phyloP scores from a whole-genome alignment of 2,888 invertebrate genomes.

The Platycheirus rosarum region DNA sequence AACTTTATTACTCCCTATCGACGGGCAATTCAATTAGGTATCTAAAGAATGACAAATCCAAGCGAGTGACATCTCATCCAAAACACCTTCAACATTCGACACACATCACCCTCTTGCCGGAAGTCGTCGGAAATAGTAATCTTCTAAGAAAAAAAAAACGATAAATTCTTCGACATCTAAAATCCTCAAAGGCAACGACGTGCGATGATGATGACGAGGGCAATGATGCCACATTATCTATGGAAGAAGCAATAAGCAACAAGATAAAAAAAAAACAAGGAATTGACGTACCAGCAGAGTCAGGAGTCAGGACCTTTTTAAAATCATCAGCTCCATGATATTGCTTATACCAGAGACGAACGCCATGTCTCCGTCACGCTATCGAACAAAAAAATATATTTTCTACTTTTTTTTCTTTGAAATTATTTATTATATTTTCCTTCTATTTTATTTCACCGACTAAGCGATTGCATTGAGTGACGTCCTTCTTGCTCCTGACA shows the following conservation, averaged over 20 bases:
- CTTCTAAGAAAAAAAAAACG: conserved; percentile 30
- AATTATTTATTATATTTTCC: not conserved
- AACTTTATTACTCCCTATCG: conserved; percentile 64
- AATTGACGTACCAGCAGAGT: conserved; percentile 27
- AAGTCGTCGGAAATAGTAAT: conserved; percentile 39
- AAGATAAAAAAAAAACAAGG: conserved; percentile 5
- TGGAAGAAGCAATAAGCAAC: conserved; percentile 7
- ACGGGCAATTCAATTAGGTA: conserved; percentile 69
- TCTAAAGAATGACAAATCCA: conserved; percentile 65
- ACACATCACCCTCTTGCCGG: not conserved
- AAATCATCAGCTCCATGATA: conserved; percentile 38
- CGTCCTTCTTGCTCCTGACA: conserved; percentile 16
- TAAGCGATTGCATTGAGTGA: conserved; percentile 29
- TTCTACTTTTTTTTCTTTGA: conserved; percentile 31
- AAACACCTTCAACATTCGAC: not conserved
- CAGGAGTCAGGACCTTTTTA: conserved; percentile 34
- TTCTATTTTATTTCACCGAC: conserved; percentile 10
- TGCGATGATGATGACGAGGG: not conserved
- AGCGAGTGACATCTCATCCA: conserved; percentile 26
- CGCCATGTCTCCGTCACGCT: conserved; percentile 43
- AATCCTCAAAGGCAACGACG: conserved; percentile 28
- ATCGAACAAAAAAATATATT: conserved; percentile 46
- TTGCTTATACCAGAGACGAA: conserved; percentile 38
- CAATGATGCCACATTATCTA: conserved; percentile 21
- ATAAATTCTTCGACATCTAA: conserved; percentile 41